Percentiles rank a stretch among this genome's conserved stretches.
These are phyloP conservation scores for Drosophila repletoides DNA, from an alignment of 1,140 invertebrate species.

Conservation along the genomic window DNA sequence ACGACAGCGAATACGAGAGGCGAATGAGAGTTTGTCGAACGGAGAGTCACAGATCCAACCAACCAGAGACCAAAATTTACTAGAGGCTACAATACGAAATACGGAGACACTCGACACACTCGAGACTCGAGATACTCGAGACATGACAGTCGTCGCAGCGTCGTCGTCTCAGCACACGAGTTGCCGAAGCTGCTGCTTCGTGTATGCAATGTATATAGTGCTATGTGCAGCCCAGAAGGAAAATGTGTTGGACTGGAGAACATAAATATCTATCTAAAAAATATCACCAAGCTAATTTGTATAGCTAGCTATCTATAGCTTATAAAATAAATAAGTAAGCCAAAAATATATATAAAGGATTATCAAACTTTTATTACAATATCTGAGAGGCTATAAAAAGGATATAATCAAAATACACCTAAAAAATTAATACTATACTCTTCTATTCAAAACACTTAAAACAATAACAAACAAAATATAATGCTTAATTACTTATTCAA, in stretches of 20 bases:
- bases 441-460: not conserved
- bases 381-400: too few relatives aligned
- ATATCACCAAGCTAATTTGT: too few relatives aligned
- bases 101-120: too few relatives aligned
- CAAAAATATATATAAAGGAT: too few relatives aligned
- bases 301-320: too few relatives aligned
- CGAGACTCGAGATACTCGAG: too few relatives aligned
- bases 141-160: constrained; percentile 13
- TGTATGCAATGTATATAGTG: constrained; percentile 17
- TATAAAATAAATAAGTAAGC: too few relatives aligned
- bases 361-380: too few relatives aligned
- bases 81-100: constrained; percentile 35
- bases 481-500: not conserved
- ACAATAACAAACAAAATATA: not conserved
- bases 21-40: constrained; percentile 44
- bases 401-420: too few relatives aligned
- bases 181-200: constrained; percentile 28
- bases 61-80: constrained; percentile 41
- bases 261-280: too few relatives aligned
- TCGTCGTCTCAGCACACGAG: constrained; percentile 33
- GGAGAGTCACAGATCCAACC: constrained; percentile 42
- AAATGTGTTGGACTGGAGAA: not conserved
- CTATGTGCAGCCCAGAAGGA: constrained; percentile 20
- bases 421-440: too few relatives aligned
- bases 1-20: constrained; percentile 51